phyloP scores from a whole-genome alignment of 2,888 invertebrate genomes.

The Phragmatobia fuliginosa region DNA sequence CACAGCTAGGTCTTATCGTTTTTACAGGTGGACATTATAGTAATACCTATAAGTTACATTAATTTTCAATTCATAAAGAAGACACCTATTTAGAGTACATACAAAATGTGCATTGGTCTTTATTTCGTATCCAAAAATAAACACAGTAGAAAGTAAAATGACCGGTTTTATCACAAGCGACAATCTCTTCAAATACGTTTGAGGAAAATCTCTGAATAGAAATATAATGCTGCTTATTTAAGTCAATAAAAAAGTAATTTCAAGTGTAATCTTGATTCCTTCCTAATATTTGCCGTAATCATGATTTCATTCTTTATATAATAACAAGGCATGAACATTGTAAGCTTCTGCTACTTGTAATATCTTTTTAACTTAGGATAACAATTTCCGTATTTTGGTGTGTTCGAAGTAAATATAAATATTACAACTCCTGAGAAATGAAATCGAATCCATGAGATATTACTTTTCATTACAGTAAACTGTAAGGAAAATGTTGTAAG shows the following conservation, averaged over 20 bases:
- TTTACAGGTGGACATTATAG: too few species aligned
- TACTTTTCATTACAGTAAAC: too few species aligned
- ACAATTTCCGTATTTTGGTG: not conserved
- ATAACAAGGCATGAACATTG: not conserved
- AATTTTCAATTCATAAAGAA: too few species aligned
- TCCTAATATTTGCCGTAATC: not conserved
- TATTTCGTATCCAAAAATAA: not conserved
- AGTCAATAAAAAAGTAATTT: not conserved
- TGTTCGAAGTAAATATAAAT: not conserved
- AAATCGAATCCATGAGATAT: not conserved
- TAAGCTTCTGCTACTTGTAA: too few species aligned
- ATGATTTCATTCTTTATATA: not conserved
- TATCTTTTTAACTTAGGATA: not conserved
- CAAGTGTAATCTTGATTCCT: not conserved
- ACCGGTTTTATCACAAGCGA: not conserved
- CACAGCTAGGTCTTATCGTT: too few species aligned
- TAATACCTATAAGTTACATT: too few species aligned
- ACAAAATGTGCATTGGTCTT: not conserved
- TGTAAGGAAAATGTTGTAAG: too few species aligned
- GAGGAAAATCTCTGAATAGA: not conserved
- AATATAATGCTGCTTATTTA: not conserved
- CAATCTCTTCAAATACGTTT: not conserved
- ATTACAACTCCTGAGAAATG: not conserved
- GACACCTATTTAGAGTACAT: too few species aligned
- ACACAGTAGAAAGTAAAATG: not conserved